Evolutionary conservation across 2,113 vertebrate species (phyloP).

Genomic region (Electrona antarctica): DNA sequence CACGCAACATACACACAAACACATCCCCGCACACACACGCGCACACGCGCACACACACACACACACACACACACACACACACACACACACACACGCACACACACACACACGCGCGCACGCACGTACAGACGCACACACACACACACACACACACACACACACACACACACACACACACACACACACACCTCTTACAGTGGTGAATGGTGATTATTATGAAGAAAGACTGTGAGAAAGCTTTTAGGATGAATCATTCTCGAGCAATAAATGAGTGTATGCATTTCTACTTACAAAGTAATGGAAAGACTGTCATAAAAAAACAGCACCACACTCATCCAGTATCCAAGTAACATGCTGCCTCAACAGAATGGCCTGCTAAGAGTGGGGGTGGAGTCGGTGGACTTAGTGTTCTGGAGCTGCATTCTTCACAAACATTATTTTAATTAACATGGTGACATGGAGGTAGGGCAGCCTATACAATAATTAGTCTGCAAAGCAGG

Average conservation of each 20-base stretch:
- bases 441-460: slow-evolving; percentile 53
- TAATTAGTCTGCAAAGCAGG: slow-evolving; percentile 47
- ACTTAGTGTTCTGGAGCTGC: slow-evolving; percentile 65
- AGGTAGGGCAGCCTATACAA: slow-evolving; percentile 26
- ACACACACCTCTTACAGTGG: slow-evolving; percentile 24
- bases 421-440: slow-evolving; percentile 61
- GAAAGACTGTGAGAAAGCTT: slow-evolving; percentile 53
- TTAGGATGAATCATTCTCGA: slow-evolving; percentile 55
- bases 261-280: slow-evolving; percentile 22
- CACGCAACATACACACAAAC: neutral
- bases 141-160: slow-evolving; percentile 10
- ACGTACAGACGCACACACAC: slow-evolving; percentile 14
- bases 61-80: neutral
- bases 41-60: neutral
- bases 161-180: slow-evolving; percentile 4
- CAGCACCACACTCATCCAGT: slow-evolving; percentile 54
- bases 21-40: neutral
- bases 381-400: slow-evolving; percentile 69
- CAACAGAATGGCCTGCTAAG: slow-evolving; percentile 67
- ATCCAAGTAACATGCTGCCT: slow-evolving; percentile 62
- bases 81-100: no score
- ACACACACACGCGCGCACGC: neutral
- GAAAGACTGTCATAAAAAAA: slow-evolving; percentile 43
- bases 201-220: slow-evolving; percentile 34
- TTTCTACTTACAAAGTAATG: slow-evolving; percentile 25